Percentiles rank a stretch among this genome's conserved stretches.
Evolutionary conservation across 2,113 vertebrate species (phyloP).

Genomic region (Damaliscus lunatus): DNA sequence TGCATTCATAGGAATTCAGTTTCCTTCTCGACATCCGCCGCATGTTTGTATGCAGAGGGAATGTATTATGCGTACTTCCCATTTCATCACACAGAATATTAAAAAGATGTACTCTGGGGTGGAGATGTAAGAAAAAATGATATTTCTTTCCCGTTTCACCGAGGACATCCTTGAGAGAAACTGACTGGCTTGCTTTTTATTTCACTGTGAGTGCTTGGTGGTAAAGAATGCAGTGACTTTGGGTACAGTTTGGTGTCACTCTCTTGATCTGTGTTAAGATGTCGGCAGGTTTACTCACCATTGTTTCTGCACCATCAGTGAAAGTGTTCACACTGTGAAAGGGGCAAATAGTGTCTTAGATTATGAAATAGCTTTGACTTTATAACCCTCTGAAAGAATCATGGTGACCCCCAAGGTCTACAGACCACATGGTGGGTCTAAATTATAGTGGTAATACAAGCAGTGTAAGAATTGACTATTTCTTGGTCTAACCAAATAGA

Average conservation of each 20-base stretch:
- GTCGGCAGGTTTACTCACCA: neutral
- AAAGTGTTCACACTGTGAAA: neutral
- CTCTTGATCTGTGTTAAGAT: too few relatives aligned
- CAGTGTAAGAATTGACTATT: neutral
- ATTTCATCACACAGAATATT: neutral
- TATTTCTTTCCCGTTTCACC: neutral
- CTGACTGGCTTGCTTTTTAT: neutral
- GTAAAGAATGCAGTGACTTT: neutral
- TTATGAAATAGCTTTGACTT: neutral
- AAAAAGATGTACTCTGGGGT: neutral
- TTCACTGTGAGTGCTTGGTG: neutral
- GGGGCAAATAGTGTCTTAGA: neutral
- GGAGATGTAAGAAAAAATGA: neutral
- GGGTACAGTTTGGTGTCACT: neutral
- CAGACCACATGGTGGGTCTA: neutral
- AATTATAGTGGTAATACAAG: neutral
- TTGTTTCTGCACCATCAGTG: neutral
- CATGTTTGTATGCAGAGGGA: neutral
- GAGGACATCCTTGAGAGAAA: neutral
- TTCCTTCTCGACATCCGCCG: accelerated
- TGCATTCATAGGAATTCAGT: neutral
- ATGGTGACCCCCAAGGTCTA: neutral
- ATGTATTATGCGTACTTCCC: neutral
- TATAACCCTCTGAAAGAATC: neutral
- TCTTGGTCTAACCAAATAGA: neutral